These are phyloP conservation scores for Andrena bucephala DNA, from an alignment of 2,888 invertebrate species.

Conservation along the genomic window DNA sequence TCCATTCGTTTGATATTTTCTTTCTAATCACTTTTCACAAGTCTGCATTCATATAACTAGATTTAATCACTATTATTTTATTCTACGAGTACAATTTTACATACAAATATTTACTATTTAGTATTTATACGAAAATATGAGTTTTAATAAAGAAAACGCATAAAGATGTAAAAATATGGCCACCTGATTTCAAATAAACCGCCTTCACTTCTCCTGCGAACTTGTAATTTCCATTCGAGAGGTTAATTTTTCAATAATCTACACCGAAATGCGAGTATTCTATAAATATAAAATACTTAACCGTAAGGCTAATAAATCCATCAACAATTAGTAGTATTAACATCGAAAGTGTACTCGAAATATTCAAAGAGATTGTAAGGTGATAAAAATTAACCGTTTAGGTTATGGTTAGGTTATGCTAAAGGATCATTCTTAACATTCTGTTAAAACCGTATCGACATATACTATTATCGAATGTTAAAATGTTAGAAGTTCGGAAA, in stretches of 20 bases:
- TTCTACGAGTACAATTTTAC: background rate
- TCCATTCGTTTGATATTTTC: background rate
- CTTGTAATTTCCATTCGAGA: too few relatives aligned
- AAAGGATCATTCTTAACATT: background rate
- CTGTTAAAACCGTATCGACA: background rate
- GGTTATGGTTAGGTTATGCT: slow-evolving; percentile 38
- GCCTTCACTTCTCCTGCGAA: background rate
- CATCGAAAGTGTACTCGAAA: background rate
- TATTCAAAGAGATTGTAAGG: background rate
- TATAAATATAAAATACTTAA: background rate
- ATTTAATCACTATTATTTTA: background rate
- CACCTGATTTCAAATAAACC: slow-evolving; percentile 34
- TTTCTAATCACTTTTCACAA: too few relatives aligned
- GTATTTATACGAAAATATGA: too few relatives aligned
- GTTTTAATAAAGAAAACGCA: background rate
- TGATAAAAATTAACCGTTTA: background rate
- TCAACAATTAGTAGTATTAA: background rate
- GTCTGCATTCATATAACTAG: too few relatives aligned
- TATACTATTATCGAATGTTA: background rate
- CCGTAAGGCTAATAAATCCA: background rate
- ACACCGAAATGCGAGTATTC: background rate
- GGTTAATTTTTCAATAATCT: background rate
- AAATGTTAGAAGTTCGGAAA: background rate
- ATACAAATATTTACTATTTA: too few relatives aligned
- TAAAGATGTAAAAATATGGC: background rate